Evolutionary conservation across 2,888 invertebrate genomes (phyloP), one percentile per base, ranked within the genome.

Genomic region (Platycheirus albimanus): DNA sequence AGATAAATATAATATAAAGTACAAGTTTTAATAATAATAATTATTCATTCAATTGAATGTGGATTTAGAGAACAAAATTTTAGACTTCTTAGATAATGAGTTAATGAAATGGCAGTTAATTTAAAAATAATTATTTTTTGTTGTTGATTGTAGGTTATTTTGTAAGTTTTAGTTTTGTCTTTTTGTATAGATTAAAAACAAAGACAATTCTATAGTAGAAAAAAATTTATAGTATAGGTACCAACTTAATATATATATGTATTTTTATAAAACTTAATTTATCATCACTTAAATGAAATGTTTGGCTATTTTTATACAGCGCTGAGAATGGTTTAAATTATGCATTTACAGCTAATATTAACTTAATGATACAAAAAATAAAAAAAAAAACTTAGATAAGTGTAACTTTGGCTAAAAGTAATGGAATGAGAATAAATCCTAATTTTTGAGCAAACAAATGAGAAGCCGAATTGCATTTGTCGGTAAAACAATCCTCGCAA

Each of bases 401-500:
- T n/a, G 56, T 49, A 7, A 78, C 28, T 41, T 78, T 83, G 10
- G 77, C 43, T 5, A 83, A 0, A 8, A 83, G 19, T 17, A 83
- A 20, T 2, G 83, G 78, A 69, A 77, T 64, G 69, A 45, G 11
- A 64, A 78, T 64, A 30, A 83, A 74, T 6, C 33, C 77, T 10
- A 83, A 17, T 51, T 77, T 19, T 69, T 83, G 67, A 69, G 86
- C 84, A 20, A 85, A 69, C 10, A 87, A 36, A 0, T 84, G 75
- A 0, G 85, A 56, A 17, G 86, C 88, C 4, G 87, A 86, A 83
- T 90, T 90, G 84, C 90, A 90, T 36, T 87, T 87, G 71, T 89
- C 87, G 19, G 86, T 86, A 47, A 87, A 84, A 70, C 90, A 90
- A 81, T 90, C 90, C 78, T 88, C 86, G 58, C 90, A 90, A 78